Conservation (phyloP, 2,888 invertebrate genomes). For the Drosophila bunnanda region DNA sequence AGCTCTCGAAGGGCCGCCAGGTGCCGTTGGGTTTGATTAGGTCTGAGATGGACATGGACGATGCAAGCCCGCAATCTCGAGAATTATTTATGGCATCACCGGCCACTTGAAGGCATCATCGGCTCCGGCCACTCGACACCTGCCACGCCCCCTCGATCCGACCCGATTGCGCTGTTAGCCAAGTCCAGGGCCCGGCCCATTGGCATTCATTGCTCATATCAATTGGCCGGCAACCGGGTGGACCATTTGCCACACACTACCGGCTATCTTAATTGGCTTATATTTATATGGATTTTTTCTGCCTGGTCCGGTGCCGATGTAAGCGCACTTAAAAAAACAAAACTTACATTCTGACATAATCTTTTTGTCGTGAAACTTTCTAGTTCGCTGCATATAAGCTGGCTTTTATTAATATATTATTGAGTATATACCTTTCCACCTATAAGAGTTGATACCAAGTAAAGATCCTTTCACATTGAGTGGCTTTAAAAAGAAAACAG, state of each 20-base stretch:
- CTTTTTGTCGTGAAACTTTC: too few species aligned
- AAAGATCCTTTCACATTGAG: too few species aligned
- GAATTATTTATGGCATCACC: constrained; percentile 40
- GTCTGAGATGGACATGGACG: constrained; percentile 13
- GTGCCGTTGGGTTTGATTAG: constrained; percentile 16
- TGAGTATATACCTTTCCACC: too few species aligned
- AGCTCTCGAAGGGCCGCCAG: constrained; percentile 13
- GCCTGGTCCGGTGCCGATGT: neutral
- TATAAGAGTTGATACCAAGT: too few species aligned
- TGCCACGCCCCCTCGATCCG: constrained; percentile 13
- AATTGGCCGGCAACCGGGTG: constrained; percentile 33
- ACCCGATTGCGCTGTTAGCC: constrained; percentile 14
- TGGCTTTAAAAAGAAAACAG: too few species aligned
- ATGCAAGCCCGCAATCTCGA: constrained; percentile 12
- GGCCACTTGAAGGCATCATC: constrained; percentile 26
- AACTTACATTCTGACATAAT: too few species aligned
- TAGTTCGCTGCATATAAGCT: neutral
- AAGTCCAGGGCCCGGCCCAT: neutral
- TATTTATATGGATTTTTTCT: constrained; percentile 35
- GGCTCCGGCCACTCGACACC: constrained; percentile 17
- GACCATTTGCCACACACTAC: constrained; percentile 13
- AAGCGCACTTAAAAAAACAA: neutral
- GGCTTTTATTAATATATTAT: neutral
- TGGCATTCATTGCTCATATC: constrained; percentile 50
- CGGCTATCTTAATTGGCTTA: constrained; percentile 51